phyloP scores from a whole-genome alignment of 2,888 invertebrate species.

The Parapristionchus giblindavisi region DNA sequence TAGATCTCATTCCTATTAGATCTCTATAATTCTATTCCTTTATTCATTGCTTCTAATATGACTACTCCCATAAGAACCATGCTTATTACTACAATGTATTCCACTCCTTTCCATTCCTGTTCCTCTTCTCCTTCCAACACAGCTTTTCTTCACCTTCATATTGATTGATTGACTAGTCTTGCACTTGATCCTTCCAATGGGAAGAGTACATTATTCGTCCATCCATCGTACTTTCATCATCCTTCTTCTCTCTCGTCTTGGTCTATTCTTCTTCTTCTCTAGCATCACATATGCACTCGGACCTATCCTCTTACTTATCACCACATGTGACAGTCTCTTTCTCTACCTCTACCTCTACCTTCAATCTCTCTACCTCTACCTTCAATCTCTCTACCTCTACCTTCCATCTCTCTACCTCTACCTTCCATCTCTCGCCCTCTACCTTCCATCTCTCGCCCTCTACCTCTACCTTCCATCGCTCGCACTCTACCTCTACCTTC shows the following conservation, averaged over 20 bases:
- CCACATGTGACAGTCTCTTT: neutral
- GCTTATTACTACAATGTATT: neutral
- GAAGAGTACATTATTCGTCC: no score
- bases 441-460: slow-evolving; percentile 14
- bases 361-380: neutral
- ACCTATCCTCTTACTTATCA: no score
- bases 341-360: neutral
- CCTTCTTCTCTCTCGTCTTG: no score
- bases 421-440: neutral
- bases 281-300: no score
- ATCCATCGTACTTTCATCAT: no score
- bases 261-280: no score
- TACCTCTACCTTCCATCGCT: slow-evolving; percentile 30
- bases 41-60: neutral
- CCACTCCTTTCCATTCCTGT: neutral
- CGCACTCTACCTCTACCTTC: slow-evolving; percentile 17
- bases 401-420: slow-evolving; percentile 2
- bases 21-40: neutral
- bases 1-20: neutral
- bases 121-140: slow-evolving; percentile 24
- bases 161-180: slow-evolving; percentile 13
- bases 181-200: no score
- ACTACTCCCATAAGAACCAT: neutral
- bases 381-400: neutral
- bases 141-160: neutral